Percentiles rank a stretch among this genome's conserved stretches.
phyloP scores from a whole-genome alignment of 2,797 vertebrate genomes.

The Malurus splendens region DNA sequence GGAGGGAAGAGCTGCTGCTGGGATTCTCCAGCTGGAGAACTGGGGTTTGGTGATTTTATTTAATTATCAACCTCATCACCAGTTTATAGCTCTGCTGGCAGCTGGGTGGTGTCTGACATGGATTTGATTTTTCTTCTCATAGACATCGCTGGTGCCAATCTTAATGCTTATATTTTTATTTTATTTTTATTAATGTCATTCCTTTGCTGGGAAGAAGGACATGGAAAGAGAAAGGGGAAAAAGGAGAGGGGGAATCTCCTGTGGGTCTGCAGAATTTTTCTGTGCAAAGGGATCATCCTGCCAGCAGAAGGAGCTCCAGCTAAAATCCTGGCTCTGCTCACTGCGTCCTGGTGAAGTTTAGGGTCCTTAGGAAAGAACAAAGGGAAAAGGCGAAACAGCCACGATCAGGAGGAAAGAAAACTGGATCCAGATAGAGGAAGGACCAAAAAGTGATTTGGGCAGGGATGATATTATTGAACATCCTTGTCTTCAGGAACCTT shows the following conservation, averaged over 20 bases:
- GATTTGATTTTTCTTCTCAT: background rate
- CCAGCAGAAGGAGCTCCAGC: constrained; percentile 52
- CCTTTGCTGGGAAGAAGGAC: background rate
- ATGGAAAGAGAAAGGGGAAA: fast-evolving
- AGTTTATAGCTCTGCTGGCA: background rate
- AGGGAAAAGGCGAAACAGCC: background rate
- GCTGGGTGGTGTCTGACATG: background rate
- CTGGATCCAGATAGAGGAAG: background rate
- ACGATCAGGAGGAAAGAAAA: background rate
- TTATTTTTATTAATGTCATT: background rate
- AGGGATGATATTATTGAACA: fast-evolving
- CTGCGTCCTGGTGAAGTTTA: background rate
- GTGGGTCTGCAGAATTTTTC: background rate
- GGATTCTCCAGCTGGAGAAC: background rate
- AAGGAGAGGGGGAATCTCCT: fast-evolving
- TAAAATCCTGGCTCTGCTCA: background rate
- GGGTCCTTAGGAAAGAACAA: background rate
- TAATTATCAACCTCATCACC: background rate
- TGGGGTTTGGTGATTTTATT: background rate
- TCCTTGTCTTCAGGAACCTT: background rate
- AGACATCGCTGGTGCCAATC: background rate
- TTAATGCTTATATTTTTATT: background rate
- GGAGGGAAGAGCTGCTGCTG: background rate
- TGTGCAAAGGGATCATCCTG: background rate
- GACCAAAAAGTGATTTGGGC: background rate